phyloP scores from a whole-genome alignment of 2,888 invertebrate species.

The Eutolmus rufibarbis region DNA sequence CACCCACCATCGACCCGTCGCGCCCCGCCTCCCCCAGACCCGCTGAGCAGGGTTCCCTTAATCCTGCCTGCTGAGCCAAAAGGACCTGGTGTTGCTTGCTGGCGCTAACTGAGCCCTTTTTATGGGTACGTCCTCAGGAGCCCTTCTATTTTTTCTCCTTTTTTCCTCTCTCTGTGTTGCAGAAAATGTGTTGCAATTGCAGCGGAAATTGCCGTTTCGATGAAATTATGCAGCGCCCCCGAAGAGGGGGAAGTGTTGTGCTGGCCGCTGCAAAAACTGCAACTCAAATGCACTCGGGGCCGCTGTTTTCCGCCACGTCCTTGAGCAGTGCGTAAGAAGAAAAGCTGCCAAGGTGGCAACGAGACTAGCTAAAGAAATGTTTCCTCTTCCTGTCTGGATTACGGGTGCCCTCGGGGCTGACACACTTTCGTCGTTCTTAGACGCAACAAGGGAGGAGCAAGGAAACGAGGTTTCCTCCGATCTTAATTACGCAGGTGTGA shows the following conservation, averaged over 20 bases:
- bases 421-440: not conserved
- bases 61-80: not conserved
- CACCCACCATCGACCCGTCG: not conserved
- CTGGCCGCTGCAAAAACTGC: not conserved
- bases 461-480: not conserved
- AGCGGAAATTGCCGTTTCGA: slow-evolving; percentile 13
- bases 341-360: not conserved
- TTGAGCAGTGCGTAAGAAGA: not conserved
- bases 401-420: not conserved
- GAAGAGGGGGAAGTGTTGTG: not conserved
- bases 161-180: not conserved
- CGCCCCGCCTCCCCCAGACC: not conserved
- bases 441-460: not conserved
- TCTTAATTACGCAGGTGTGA: not conserved
- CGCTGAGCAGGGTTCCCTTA: not conserved
- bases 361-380: not conserved
- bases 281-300: not conserved
- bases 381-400: not conserved
- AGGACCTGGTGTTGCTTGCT: not conserved
- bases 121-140: not conserved
- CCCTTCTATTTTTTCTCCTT: not conserved
- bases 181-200: slow-evolving; percentile 23
- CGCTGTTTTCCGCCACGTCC: not conserved
- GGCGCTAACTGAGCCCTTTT: not conserved
- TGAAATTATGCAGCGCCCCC: slow-evolving; percentile 12